Base-by-base conservation (phyloP, 2,888 invertebrate genomes). In the Dicycla oo region DNA sequence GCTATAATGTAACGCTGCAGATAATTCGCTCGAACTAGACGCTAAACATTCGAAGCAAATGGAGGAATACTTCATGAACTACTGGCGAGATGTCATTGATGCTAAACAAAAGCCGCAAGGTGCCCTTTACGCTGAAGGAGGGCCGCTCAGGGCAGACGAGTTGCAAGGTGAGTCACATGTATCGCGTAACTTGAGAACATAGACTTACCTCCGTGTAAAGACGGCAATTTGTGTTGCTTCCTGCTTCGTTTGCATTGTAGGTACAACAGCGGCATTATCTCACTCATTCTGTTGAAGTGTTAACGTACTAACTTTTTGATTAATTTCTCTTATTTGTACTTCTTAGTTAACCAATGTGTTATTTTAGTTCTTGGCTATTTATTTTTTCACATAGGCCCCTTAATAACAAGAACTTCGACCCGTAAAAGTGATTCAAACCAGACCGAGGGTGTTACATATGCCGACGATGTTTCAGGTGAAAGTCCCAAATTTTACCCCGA, bases 381-480 rank as follows among this genome's bases (percentile, higher is more conserved):
- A n/a, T 88, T 81, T 89, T 54, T 85, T 86, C 84, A 86, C 78
- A 78, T 88, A 90, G 87, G 87, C 89, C 88, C 89, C 85, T 81
- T 86, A 86, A 83, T 78, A 81, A 72, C 74, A 83, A 89, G 85
- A 87, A 84, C 78, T 81, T 84, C 82, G 78, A 86, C 80, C 86
- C 81, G 80, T 85, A 87, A 88, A 87, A 85, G 82, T 85, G 79
- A 87, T 78, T 88, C 78, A 83, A 88, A 90, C 88, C 88, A 83
- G 82, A 90, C 85, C 82, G 80, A 91, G 88, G 92, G 91, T 91
- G 91, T 90, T 93, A 92, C 89, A 93, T 86, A 92, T 92, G 88
- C 91, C 91, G 88, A 93, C 93, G 88, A 95, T 96, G 94, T 96
- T 96, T 95, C 96, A 96, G 96, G 95, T 95, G 95, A 95, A 93